Conservation (phyloP, 2,888 invertebrate species). For the Diogma glabrata region DNA sequence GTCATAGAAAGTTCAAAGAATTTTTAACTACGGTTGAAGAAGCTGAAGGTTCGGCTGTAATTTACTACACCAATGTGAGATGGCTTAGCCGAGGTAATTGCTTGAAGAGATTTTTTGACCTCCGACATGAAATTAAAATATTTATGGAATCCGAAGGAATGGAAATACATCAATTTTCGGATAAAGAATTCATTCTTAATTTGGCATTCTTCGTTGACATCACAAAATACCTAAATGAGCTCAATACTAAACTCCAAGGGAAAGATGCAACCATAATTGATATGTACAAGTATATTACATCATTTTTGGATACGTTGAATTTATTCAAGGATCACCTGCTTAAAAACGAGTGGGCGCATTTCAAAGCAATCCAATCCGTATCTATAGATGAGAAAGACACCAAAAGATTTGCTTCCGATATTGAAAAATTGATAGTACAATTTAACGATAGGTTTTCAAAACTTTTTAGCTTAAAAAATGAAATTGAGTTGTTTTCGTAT, state of each 20-base stretch:
- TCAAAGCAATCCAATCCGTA: not conserved
- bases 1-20: not conserved
- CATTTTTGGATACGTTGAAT: too few species aligned
- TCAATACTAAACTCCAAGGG: constrained; percentile 7
- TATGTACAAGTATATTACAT: too few species aligned
- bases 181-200: too few species aligned
- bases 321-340: not conserved
- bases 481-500: constrained; percentile 5
- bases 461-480: not conserved
- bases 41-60: not conserved
- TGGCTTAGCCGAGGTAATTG: not conserved
- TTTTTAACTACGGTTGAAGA: constrained; percentile 7
- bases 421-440: not conserved
- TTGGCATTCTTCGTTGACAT: constrained; percentile 7
- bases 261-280: too few species aligned
- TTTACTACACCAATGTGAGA: not conserved
- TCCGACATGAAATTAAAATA: constrained; percentile 7
- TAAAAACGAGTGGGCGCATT: not conserved
- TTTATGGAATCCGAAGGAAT: constrained; percentile 4
- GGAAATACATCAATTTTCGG: constrained; percentile 1
- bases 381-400: not conserved
- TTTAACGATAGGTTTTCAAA: not conserved
- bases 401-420: not conserved
- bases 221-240: constrained; percentile 5
- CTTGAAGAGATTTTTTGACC: not conserved